Evolutionary conservation across 2,888 invertebrate genomes (phyloP).

Genomic region (Napeogenes inachia): DNA sequence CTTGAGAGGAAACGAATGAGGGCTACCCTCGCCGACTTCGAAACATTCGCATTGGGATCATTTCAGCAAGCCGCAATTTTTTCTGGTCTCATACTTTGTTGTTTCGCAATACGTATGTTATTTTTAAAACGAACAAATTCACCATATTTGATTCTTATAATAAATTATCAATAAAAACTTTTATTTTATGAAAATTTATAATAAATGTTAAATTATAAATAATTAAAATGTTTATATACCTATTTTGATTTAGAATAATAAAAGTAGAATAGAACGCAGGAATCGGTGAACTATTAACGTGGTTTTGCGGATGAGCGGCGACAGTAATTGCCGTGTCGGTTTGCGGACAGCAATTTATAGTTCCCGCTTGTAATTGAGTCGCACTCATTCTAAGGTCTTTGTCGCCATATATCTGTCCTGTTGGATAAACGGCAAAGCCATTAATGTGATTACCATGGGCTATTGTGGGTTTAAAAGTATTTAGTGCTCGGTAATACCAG

Average conservation of each 20-base stretch:
- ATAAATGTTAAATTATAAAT: too few relatives aligned
- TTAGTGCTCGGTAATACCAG: background rate
- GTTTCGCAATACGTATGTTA: conserved; percentile 5
- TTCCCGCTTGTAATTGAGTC: conserved; percentile 65
- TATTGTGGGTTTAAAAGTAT: background rate
- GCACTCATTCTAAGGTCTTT: conserved; percentile 26
- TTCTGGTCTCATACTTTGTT: conserved; percentile 17
- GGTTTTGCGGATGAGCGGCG: conserved; percentile 75
- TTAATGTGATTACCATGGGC: background rate
- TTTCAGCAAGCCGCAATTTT: conserved; percentile 28
- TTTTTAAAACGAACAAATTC: background rate
- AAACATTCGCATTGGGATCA: conserved; percentile 37
- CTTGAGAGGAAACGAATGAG: conserved; percentile 56
- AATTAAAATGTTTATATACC: too few relatives aligned
- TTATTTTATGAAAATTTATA: too few relatives aligned
- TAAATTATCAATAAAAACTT: too few relatives aligned
- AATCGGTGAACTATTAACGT: conserved; percentile 72
- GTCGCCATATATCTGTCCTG: conserved; percentile 13
- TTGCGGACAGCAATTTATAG: conserved; percentile 70
- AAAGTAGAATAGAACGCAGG: conserved; percentile 60
- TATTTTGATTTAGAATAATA: conserved; percentile 36
- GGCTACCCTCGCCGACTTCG: conserved; percentile 50
- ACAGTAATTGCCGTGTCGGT: conserved; percentile 75
- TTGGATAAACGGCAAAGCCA: background rate
- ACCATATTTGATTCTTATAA: background rate